These are phyloP conservation scores for Fregetta grallaria DNA, from an alignment of 2,113 vertebrate species.

Conservation along the genomic window DNA sequence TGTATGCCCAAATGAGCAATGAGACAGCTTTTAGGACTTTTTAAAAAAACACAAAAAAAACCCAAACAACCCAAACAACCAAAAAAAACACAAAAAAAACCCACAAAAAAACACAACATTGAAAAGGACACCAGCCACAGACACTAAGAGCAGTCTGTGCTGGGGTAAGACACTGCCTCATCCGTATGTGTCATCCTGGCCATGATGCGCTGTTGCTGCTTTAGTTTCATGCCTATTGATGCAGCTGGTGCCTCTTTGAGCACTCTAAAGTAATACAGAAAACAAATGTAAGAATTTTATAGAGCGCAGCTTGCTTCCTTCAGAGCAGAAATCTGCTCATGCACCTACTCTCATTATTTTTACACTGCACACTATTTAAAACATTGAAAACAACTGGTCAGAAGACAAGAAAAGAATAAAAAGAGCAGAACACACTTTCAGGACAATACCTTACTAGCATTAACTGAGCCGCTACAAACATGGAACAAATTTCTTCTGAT, in stretches of 20 bases:
- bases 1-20: background rate
- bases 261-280: background rate
- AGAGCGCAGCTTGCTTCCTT: background rate
- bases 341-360: background rate
- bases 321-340: background rate
- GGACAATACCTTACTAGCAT: background rate
- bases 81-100: no score
- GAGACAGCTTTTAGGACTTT: background rate
- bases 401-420: background rate
- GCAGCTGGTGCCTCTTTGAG: background rate
- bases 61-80: no score
- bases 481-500: background rate
- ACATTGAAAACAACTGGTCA: background rate
- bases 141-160: background rate
- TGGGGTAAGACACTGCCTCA: background rate
- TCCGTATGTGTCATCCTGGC: background rate
- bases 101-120: no score
- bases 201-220: background rate
- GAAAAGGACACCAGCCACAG: background rate
- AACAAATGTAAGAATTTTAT: background rate
- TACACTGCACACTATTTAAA: background rate
- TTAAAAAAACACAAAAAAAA: background rate
- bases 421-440: background rate
- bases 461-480: background rate
- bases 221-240: background rate